A percentile compares a stretch with the other conserved stretches of the same genome.
Evolutionary conservation across 23 tunicate genomes (phyloP).

Genomic region (Ascidia mentula): DNA sequence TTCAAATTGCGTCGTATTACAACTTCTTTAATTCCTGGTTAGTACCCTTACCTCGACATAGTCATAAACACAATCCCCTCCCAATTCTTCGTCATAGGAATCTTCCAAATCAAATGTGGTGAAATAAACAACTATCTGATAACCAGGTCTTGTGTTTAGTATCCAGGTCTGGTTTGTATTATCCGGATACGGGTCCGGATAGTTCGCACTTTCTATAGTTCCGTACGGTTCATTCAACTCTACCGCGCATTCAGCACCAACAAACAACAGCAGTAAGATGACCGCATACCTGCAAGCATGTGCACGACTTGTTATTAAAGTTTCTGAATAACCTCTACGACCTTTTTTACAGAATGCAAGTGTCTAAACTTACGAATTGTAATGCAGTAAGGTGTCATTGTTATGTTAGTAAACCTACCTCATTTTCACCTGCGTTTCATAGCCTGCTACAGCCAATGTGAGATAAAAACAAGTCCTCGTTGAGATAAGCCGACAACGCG

Average conservation of each 20-base stretch:
- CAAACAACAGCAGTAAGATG: neutral
- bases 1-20: neutral
- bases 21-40: neutral
- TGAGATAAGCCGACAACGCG: too few species aligned
- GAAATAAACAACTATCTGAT: slow-evolving; percentile 50
- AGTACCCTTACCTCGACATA: slow-evolving; percentile 42
- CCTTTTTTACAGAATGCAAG: too few species aligned
- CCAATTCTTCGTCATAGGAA: slow-evolving; percentile 63
- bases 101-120: slow-evolving; percentile 69
- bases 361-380: too few species aligned
- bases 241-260: neutral
- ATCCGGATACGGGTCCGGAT: slow-evolving; percentile 39
- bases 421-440: too few species aligned
- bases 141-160: slow-evolving; percentile 45
- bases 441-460: too few species aligned
- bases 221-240: slow-evolving; percentile 38
- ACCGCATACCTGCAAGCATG: too few species aligned
- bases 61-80: slow-evolving; percentile 80
- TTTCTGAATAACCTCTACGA: too few species aligned
- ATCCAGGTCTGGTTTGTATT: slow-evolving; percentile 53
- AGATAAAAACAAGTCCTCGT: too few species aligned
- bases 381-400: too few species aligned
- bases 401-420: too few species aligned
- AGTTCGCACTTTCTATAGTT: slow-evolving; percentile 41
- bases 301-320: too few species aligned